Evolutionary conservation across 1,140 invertebrate species (phyloP).

Genomic region (Diabrotica undecimpunctata): DNA sequence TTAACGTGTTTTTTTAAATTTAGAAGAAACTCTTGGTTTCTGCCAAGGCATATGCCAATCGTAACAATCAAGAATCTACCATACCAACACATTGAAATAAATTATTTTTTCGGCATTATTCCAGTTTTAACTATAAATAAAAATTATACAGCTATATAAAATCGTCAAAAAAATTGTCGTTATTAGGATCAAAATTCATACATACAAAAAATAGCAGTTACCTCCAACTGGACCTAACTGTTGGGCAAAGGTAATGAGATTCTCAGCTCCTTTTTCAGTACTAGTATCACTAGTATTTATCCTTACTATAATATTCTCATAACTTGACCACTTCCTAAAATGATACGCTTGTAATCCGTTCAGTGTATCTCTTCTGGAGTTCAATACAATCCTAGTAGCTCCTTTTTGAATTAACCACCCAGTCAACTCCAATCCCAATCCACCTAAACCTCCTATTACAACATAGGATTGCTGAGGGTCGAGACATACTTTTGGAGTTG

Average conservation of each 20-base stretch:
- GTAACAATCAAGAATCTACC: too few species aligned
- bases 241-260: conserved; percentile 65
- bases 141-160: too few species aligned
- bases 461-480: conserved; percentile 55
- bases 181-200: too few species aligned
- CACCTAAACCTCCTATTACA: conserved; percentile 75
- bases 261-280: conserved; percentile 62
- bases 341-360: conserved; percentile 78
- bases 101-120: too few species aligned
- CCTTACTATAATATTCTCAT: conserved; percentile 61
- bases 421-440: conserved; percentile 86
- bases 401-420: conserved; percentile 83
- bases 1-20: too few species aligned
- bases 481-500: conserved; percentile 20
- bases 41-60: too few species aligned
- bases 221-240: conserved; percentile 80
- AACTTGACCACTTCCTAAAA: conserved; percentile 70
- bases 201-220: neutral
- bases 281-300: conserved; percentile 66
- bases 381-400: conserved; percentile 73
- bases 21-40: too few species aligned
- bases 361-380: conserved; percentile 70
- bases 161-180: too few species aligned
- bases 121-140: too few species aligned
- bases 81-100: too few species aligned